A percentile compares a stretch with the other conserved stretches of the same genome.
Conservation (phyloP, 2,113 vertebrate species). For the Centropus bengalensis region DNA sequence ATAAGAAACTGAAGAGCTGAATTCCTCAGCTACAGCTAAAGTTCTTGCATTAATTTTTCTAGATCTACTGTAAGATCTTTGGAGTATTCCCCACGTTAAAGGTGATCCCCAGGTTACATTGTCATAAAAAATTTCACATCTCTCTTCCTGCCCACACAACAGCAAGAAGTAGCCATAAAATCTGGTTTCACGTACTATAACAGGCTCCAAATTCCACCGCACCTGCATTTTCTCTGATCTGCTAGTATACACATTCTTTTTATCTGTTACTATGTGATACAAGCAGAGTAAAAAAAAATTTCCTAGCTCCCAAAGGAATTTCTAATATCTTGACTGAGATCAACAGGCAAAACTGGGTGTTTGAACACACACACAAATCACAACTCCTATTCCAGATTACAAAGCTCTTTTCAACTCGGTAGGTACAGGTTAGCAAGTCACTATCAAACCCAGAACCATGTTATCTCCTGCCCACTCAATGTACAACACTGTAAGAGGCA, state of each 20-base stretch:
- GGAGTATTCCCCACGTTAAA: not conserved
- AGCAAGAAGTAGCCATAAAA: not conserved
- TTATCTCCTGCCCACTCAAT: not conserved
- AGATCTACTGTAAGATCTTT: not conserved
- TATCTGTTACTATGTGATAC: not conserved
- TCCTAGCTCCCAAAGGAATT: not conserved
- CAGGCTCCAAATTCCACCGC: not conserved
- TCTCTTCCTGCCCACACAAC: not conserved
- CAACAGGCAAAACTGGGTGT: not conserved
- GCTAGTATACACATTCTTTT: not conserved
- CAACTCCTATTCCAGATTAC: not conserved
- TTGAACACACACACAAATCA: not conserved
- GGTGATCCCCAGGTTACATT: not conserved
- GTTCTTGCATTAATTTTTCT: not conserved
- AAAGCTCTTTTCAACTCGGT: not conserved
- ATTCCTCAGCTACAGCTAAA: not conserved
- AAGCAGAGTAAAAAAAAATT: not conserved
- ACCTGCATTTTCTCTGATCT: not conserved
- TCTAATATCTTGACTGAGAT: not conserved
- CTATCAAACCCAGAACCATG: not conserved
- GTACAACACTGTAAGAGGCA: not conserved
- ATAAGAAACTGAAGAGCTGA: not conserved
- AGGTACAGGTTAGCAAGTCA: not conserved
- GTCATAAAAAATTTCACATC: not conserved
- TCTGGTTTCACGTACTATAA: not conserved